Conservation (phyloP, 2,888 invertebrate genomes). For the Epicampocera succincta region DNA sequence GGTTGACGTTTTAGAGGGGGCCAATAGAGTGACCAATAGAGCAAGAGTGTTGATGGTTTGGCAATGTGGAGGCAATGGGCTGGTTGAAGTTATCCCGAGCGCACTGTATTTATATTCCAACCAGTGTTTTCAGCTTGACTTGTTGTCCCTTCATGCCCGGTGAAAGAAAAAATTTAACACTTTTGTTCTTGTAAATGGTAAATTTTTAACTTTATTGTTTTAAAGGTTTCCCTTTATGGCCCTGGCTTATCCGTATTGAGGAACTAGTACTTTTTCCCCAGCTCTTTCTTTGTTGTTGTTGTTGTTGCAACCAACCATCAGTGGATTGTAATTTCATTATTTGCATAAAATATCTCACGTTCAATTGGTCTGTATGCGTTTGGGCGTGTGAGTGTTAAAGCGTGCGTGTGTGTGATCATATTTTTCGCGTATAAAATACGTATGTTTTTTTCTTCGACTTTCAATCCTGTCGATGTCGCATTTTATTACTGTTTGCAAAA, state of each 20-base stretch:
- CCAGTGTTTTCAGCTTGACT: too few relatives aligned
- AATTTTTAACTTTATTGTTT: slow-evolving; percentile 35
- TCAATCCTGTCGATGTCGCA: slow-evolving; percentile 38
- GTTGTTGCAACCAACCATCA: slow-evolving; percentile 40
- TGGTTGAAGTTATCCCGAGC: too few relatives aligned
- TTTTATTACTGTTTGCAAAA: slow-evolving; percentile 36
- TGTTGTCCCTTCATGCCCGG: neutral
- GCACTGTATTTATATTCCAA: too few relatives aligned
- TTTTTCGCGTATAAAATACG: slow-evolving; percentile 37
- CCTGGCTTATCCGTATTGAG: slow-evolving; percentile 39
- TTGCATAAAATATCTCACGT: slow-evolving; percentile 70
- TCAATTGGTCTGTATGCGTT: slow-evolving; percentile 14
- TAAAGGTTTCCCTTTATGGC: slow-evolving; percentile 54
- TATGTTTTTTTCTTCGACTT: slow-evolving; percentile 14
- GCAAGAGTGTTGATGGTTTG: too few relatives aligned
- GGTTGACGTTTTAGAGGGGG: too few relatives aligned
- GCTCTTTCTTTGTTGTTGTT: slow-evolving; percentile 19
- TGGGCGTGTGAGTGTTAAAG: slow-evolving; percentile 11
- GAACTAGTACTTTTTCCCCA: slow-evolving; percentile 7
- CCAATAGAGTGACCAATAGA: too few relatives aligned
- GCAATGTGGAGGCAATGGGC: too few relatives aligned
- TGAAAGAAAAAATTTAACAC: slow-evolving; percentile 66
- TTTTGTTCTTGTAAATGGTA: slow-evolving; percentile 53
- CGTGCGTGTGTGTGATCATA: slow-evolving; percentile 44
- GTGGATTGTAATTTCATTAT: slow-evolving; percentile 68